Percentiles rank a stretch among this genome's conserved stretches.
Evolutionary conservation across 2,888 invertebrate species (phyloP).

Genomic region (Eilema griseolum): DNA sequence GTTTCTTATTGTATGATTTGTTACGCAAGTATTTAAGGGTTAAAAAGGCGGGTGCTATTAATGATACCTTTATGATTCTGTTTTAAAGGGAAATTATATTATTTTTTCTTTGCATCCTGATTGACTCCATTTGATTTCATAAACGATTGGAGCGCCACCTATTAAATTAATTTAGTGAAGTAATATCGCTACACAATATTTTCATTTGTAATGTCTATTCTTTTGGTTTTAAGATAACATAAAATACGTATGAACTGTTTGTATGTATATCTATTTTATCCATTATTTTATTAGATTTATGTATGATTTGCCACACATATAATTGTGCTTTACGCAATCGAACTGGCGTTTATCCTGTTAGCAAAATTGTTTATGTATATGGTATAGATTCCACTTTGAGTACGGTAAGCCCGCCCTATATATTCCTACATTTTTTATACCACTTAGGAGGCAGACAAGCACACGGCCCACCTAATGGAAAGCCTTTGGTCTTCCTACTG

Average conservation of each 20-base stretch:
- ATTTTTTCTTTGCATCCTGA: slow-evolving; percentile 54
- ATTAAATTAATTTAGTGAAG: slow-evolving; percentile 48
- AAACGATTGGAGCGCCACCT: slow-evolving; percentile 64
- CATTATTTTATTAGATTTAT: not conserved
- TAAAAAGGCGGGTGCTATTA: slow-evolving; percentile 72
- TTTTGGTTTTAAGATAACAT: slow-evolving; percentile 14
- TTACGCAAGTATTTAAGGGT: slow-evolving; percentile 67
- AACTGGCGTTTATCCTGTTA: not conserved
- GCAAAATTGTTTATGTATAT: not conserved
- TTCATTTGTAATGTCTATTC: slow-evolving; percentile 25
- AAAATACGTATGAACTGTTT: not conserved
- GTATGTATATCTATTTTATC: not conserved
- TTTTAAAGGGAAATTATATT: slow-evolving; percentile 49
- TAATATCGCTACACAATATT: slow-evolving; percentile 31
- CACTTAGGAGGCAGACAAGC: too few species aligned
- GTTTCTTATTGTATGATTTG: slow-evolving; percentile 74
- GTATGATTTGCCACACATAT: not conserved
- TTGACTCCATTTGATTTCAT: slow-evolving; percentile 60
- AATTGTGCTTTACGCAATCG: not conserved
- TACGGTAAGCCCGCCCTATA: too few species aligned
- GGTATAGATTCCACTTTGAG: too few species aligned
- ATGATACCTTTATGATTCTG: slow-evolving; percentile 63
- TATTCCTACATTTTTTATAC: too few species aligned
- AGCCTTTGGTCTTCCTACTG: too few species aligned
- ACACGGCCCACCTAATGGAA: too few species aligned